Conservation (phyloP, 92 coral and sea anemone genomes). For the Porites lobata region DNA sequence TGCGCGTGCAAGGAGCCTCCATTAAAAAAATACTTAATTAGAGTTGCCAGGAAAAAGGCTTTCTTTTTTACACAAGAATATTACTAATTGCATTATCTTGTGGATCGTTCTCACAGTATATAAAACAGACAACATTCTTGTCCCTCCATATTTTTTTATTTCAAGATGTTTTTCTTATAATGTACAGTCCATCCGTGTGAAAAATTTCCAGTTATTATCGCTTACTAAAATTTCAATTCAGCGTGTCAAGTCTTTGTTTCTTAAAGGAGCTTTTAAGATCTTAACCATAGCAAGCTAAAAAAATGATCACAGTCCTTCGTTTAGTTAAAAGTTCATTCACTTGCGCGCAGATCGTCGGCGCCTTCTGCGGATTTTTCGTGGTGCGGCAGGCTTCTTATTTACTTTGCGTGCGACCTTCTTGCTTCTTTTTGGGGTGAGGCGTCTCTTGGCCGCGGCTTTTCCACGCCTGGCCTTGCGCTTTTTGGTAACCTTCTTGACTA, state of each 20-base stretch:
- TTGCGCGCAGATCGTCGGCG: constrained; percentile 46
- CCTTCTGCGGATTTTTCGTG: constrained; percentile 48
- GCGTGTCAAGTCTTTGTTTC: constrained; percentile 21
- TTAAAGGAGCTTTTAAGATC: neutral
- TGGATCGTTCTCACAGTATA: neutral
- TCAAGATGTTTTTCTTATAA: neutral
- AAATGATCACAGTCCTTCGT: neutral
- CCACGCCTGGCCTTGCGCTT: constrained; percentile 26
- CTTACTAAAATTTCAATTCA: constrained; percentile 37
- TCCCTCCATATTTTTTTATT: neutral
- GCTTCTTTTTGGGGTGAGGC: constrained; percentile 38
- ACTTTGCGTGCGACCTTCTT: constrained; percentile 34
- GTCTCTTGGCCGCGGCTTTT: constrained; percentile 43
- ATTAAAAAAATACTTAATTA: too few species aligned
- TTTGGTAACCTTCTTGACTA: constrained; percentile 30
- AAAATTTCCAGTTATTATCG: constrained; percentile 35
- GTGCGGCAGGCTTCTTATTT: constrained; percentile 35
- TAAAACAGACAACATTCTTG: neutral
- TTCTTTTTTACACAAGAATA: too few species aligned
- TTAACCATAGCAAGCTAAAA: neutral
- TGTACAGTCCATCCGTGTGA: constrained; percentile 18
- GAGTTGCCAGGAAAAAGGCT: too few species aligned
- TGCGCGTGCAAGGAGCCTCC: too few species aligned
- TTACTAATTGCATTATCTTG: neutral
- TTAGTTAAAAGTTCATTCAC: constrained; percentile 26